These are phyloP conservation scores for Xiphophorus couchianus DNA, from an alignment of 2,113 vertebrate species.

Conservation along the genomic window DNA sequence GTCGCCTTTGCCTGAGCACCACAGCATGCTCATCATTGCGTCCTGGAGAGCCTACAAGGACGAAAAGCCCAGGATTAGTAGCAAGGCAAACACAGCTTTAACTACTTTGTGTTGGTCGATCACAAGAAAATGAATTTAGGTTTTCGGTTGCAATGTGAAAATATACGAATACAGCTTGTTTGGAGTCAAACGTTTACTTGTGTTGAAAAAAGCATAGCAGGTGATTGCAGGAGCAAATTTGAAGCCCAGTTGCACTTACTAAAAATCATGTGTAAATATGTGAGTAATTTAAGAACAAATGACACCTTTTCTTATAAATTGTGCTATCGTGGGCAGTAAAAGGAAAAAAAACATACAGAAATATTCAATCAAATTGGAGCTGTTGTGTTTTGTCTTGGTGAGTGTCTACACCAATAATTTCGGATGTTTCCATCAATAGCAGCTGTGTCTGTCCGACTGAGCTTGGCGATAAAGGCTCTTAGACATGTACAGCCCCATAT, in stretches of 20 bases:
- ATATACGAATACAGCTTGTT: not conserved
- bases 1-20: slow-evolving; percentile 95
- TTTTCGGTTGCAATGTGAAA: not conserved
- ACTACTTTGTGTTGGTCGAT: no score
- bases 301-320: not conserved
- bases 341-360: not conserved
- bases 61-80: not conserved
- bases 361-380: not conserved
- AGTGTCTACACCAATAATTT: not conserved
- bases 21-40: slow-evolving; percentile 98
- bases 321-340: not conserved
- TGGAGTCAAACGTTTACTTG: not conserved
- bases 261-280: not conserved
- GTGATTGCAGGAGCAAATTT: not conserved
- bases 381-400: not conserved
- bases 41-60: slow-evolving; percentile 88
- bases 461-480: slow-evolving; percentile 32
- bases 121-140: not conserved
- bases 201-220: not conserved
- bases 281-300: not conserved
- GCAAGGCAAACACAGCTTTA: not conserved
- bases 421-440: slow-evolving; percentile 27
- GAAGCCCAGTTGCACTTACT: not conserved
- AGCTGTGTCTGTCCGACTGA: slow-evolving; percentile 12
- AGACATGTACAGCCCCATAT: slow-evolving; percentile 15